Evolutionary conservation across 2,797 vertebrate genomes (phyloP), one percentile per base, ranked within the genome.

Genomic region (Sebastiscus tertius): DNA sequence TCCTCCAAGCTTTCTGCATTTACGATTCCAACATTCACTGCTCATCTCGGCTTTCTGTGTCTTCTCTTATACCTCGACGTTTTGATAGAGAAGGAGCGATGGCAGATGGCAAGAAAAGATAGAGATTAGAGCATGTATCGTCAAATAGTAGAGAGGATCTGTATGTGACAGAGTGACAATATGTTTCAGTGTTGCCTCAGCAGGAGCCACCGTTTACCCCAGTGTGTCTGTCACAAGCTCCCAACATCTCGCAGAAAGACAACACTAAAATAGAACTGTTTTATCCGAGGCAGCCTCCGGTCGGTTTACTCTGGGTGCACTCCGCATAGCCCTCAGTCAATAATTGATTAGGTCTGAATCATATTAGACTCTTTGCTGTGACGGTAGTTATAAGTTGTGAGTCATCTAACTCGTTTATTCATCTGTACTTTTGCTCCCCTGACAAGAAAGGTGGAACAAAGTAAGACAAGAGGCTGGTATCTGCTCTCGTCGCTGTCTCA

Each of bases 321-420:
- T 73, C 59, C 4, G 14, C 75, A 70, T 55, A 62, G 72, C 80
- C 80, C 83, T 36, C 62, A 75, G 83, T 93, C 90, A 93, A 94
- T 93, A 90, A 93, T 91, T 90, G 86, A 93, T 92, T 66, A 20
- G 72, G 20, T 78, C 67, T 83, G 79, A 84, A 87, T 76, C 80
- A 55, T 26, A 2, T 64, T 22, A 58, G 58, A 79, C 31, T 75
- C 46, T 60, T 61, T 66, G 52, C 54, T 66, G 80, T 79, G 87
- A 86, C 89, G 74, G 79, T 36, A 42, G 63, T 71, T 79, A 24
- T 20, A 82, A 42, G 65, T 79, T 72, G 59, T 54, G 72, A 72
- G 64, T 72, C 74, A 6, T 79, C 34, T 76, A 49, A 72, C 68
- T 4, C 42, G 24, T 69, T 72, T 69, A 63, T 81, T 54, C 77